Conservation (phyloP, 2,888 invertebrate genomes). For the Drosophila phalerata region DNA sequence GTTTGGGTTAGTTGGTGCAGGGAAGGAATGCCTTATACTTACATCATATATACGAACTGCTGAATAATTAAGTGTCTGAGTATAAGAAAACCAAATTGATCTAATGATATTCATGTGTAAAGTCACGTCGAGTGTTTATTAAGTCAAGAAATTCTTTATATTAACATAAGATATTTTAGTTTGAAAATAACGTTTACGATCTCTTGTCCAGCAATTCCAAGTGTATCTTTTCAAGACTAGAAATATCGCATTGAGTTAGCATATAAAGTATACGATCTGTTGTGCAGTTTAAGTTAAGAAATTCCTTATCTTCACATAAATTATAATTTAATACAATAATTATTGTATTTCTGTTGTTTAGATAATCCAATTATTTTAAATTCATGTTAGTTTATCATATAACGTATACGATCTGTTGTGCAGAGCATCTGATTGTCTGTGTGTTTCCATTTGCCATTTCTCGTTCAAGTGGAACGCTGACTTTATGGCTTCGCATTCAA, state of each 20-base stretch:
- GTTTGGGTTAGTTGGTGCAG: not conserved
- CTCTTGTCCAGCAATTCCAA: not conserved
- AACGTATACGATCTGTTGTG: not conserved
- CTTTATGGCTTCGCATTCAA: slow-evolving; percentile 66
- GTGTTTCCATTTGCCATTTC: slow-evolving; percentile 24
- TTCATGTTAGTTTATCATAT: not conserved
- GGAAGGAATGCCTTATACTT: not conserved
- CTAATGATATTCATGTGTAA: not conserved
- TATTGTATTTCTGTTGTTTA: too few relatives aligned
- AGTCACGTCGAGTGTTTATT: not conserved
- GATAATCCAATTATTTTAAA: too few relatives aligned
- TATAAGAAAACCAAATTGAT: too few relatives aligned
- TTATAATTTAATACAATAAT: too few relatives aligned
- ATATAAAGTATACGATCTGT: too few relatives aligned
- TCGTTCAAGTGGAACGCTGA: slow-evolving; percentile 53
- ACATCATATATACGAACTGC: not conserved
- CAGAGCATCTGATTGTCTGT: slow-evolving; percentile 8
- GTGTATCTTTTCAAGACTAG: not conserved
- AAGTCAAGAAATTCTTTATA: too few relatives aligned
- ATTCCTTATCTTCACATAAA: too few relatives aligned
- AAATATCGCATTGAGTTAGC: too few relatives aligned
- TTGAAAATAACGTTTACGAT: not conserved
- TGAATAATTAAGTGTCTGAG: not conserved
- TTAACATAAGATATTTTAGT: not conserved
- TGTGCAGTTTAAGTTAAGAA: not conserved